Evolutionary conservation across 2,113 vertebrate genomes (phyloP), one percentile per base, ranked within the genome.

Genomic region (Pomatostomus ruficeps): DNA sequence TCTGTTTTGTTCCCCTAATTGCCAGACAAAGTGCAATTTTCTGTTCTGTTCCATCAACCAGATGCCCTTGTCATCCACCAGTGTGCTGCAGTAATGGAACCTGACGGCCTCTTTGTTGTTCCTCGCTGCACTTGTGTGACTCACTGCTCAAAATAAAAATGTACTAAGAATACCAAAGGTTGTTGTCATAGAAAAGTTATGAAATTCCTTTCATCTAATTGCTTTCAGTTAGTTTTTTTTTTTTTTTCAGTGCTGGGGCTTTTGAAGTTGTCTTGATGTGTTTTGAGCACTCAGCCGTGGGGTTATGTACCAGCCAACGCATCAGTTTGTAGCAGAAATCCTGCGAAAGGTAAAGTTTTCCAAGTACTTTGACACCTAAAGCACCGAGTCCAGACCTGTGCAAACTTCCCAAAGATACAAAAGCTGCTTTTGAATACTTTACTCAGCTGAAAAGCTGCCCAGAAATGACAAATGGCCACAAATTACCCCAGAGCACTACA

Each of bases 21-120:
- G 95, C 83, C 74, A 96, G 91, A 91, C 93, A 93, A 96, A 96
- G 95, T 96, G 93, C 89, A 95, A 83, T 96, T 95, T 95, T 92
- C 92, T 95, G 92, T 93, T 82, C 89, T 85, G 45, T 91, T 96
- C 67, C 66, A 61, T 92, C 94, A 95, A 88, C 83, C 95, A 96
- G 85, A 82, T 93, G 95, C 95, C 95, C 96, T 92, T 95, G 95
- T 96, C 96, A 85, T 65, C 88, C 80, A 59, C 83, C 82, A 75
- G 45, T 46, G 43, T 78, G 73, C 82, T 85, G 55, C 63, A 70
- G 80, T 95, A 93, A 97, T 95, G 94, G 82, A 90, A 92, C 49
- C 79, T 94, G 95, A 96, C 65, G 11, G 91, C 71, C 68, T 82
- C 40, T 95, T 89, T 95, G 91, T 90, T 94, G 66, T 85, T 84